These are phyloP conservation scores for Sturnira hondurensis DNA, from an alignment of 2,113 vertebrate species.

Conservation along the genomic window DNA sequence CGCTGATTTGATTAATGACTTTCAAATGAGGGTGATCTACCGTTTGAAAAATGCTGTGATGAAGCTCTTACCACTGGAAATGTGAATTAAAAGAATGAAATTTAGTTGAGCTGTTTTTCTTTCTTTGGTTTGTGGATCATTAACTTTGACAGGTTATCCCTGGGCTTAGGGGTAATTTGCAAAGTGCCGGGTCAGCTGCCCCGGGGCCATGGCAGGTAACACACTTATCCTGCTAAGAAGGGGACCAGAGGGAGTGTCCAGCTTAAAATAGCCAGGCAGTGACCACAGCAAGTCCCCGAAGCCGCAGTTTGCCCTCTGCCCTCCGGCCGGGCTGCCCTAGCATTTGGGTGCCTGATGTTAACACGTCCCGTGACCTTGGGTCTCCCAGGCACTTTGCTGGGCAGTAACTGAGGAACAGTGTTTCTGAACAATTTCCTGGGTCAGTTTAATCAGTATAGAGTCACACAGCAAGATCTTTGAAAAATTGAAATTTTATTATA, in stretches of 20 bases:
- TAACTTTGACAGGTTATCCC: conserved; percentile 80
- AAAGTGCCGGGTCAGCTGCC: conserved; percentile 70
- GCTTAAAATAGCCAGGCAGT: conserved; percentile 27
- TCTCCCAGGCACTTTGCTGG: background rate
- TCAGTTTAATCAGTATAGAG: background rate
- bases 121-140: background rate
- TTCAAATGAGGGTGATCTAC: background rate
- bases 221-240: conserved; percentile 79
- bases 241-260: background rate
- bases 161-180: conserved; percentile 59
- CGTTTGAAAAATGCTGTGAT: background rate
- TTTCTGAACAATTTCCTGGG: background rate
- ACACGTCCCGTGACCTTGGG: rapidly evolving
- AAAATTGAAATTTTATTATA: background rate
- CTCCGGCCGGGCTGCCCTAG: background rate
- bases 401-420: background rate
- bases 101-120: background rate
- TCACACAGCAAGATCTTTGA: background rate
- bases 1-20: background rate
- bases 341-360: background rate
- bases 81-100: background rate
- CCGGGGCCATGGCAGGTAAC: conserved; percentile 72
- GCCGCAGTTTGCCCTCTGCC: background rate
- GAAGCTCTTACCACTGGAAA: background rate
- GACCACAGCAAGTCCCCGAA: background rate